These are phyloP conservation scores for Squalus acanthias DNA, from an alignment of 2,797 vertebrate species.

Conservation along the genomic window DNA sequence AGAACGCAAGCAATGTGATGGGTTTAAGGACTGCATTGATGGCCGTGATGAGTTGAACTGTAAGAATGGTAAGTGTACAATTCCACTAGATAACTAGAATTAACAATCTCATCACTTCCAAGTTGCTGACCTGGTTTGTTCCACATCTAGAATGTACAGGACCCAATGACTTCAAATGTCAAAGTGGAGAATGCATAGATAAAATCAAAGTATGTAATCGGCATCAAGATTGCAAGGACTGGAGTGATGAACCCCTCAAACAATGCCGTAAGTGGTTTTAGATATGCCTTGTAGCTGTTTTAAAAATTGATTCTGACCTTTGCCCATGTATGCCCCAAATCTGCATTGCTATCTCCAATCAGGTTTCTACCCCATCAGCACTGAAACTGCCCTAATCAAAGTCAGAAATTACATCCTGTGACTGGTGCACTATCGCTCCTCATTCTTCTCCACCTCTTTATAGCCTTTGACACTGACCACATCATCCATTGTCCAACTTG, in stretches of 20 bases:
- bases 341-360: background rate
- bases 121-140: background rate
- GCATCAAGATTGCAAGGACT: conserved; percentile 84
- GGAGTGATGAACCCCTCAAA: conserved; percentile 90
- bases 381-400: too few relatives aligned
- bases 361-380: background rate
- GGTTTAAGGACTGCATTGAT: conserved; percentile 80
- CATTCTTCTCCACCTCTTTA: too few relatives aligned
- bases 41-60: conserved; percentile 85
- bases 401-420: too few relatives aligned
- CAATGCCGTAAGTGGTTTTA: conserved; percentile 79
- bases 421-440: too few relatives aligned
- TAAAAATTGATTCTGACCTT: background rate
- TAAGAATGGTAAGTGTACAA: conserved; percentile 68
- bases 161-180: conserved; percentile 89
- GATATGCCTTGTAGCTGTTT: background rate
- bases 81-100: background rate
- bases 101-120: background rate
- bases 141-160: conserved; percentile 72
- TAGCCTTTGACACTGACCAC: too few relatives aligned
- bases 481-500: background rate
- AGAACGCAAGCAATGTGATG: conserved; percentile 81
- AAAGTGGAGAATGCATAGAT: conserved; percentile 90
- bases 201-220: conserved; percentile 88
- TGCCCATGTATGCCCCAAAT: background rate